Evolutionary conservation across 2,113 vertebrate species (phyloP), one percentile per base, ranked within the genome.

Genomic region (Centropristis striata): DNA sequence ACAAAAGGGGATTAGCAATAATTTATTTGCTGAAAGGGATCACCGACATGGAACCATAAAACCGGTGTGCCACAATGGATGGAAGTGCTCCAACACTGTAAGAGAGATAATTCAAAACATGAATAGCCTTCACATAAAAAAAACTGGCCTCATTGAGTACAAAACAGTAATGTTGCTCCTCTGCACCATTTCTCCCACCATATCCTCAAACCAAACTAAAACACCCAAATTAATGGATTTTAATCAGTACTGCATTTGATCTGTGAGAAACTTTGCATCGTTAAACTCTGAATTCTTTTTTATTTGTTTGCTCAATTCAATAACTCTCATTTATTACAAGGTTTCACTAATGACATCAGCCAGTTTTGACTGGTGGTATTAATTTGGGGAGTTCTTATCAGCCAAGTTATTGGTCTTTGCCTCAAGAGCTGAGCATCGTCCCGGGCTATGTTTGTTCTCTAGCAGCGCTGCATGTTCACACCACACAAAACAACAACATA

Each of bases 81-180:
- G 71, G 74, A 63, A 64, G 51, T 18, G 50, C 13, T 77, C 73
- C 73, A 86, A 20, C 5, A 11, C 49, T 47, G 51, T 64, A 67
- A 75, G 71, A 55, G 16, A 72, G 44, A 71, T 83, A 42, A 87
- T 83, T 74, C 18, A 74, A 81, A 90, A 83, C 83, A 83, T 23
- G 15, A 64, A 47, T 63, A 60, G 7, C 20, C 25, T 36, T 64
- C 53, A 71, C 27, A 69, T 65, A 67, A 69, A 86, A n/a, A 80
- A 57, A 86, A 82, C 25, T 71, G 51, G 32, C 36, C 28, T 66
- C 54, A 76, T 41, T 1, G 11, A 63, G 27, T 32, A 68, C 46
- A 70, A 80, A 66, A 72, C 12, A 74, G 6, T 57, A 27, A 27
- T 76, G 67, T 86, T 71, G 41, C 47, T 61, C 59, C 64, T 18